Conservation (phyloP, 2,797 vertebrate species). For the Meriones psammophilus region DNA sequence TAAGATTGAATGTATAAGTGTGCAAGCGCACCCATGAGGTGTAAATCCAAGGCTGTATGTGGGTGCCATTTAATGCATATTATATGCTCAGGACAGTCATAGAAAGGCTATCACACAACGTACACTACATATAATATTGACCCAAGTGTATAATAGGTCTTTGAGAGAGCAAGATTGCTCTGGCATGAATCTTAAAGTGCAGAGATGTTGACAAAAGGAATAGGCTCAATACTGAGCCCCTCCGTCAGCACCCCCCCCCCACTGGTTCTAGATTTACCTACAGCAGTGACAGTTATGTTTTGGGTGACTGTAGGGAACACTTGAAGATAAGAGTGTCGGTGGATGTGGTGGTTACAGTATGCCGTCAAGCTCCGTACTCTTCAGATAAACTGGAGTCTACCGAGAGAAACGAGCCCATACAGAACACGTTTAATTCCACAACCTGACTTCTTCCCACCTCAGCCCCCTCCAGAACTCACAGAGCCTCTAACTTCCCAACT, state of each 20-base stretch:
- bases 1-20: background rate
- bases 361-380: background rate
- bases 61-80: background rate
- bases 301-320: background rate
- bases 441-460: background rate
- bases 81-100: background rate
- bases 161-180: background rate
- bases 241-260: background rate
- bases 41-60: background rate
- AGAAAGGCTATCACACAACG: background rate
- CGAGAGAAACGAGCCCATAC: background rate
- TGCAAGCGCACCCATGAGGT: background rate
- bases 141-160: background rate
- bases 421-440: background rate
- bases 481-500: background rate
- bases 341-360: background rate
- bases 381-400: background rate
- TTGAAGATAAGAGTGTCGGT: background rate
- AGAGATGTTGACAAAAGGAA: background rate
- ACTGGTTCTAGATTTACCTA: background rate
- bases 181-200: background rate
- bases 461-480: background rate
- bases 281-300: background rate
- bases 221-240: background rate
- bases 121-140: background rate